Evolutionary conservation across 2,113 vertebrate species (phyloP), one percentile per base, ranked within the genome.

Genomic region (Oreocharis arfaki): DNA sequence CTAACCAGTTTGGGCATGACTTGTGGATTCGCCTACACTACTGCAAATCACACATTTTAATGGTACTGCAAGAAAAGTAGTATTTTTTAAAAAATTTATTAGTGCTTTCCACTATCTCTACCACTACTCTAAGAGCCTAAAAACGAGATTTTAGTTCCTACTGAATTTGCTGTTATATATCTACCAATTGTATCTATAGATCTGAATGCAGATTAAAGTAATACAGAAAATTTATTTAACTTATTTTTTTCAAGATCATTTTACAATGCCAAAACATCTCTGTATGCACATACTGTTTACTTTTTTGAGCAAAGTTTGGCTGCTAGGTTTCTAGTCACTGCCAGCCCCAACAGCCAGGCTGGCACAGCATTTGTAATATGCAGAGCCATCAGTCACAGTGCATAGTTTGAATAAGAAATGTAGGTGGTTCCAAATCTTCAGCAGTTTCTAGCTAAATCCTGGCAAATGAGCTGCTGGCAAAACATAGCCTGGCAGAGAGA

Each of bases 351-450:
- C 41, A 87, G 60, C 75, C 89, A 87, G 59, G 82, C 44, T 49
- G 68, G 89, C 91, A 82, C n/a, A 79, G 81, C 73, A 90, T 76
- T 88, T 83, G 74, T 53, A 92, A 90, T 77, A 93, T 7, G 46
- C 92, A 64, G 61, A 90, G 64, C 88, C 73, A 94, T 89, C 83
- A 94, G 88, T 87, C 80, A 89, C 64, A 56, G 63, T 68, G 52
- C 50, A 85, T 32, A 83, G 68, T 59, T 63, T 78, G 71, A 93
- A 73, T 67, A 94, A 96, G 70, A 91, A 93, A 89, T n/a, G 94
- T 96, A 96, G 52, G 86, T 90, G 86, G 79, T 71, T 96, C 83
- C 85, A 96, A 95, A 89, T 84, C 90, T 89, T 97, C 85, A 90
- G 68, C 85, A 93, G 55, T 33, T 91, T 93, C 71, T 88, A 91